Evolutionary conservation across 2,113 vertebrate species (phyloP).

Genomic region (Apus apus): DNA sequence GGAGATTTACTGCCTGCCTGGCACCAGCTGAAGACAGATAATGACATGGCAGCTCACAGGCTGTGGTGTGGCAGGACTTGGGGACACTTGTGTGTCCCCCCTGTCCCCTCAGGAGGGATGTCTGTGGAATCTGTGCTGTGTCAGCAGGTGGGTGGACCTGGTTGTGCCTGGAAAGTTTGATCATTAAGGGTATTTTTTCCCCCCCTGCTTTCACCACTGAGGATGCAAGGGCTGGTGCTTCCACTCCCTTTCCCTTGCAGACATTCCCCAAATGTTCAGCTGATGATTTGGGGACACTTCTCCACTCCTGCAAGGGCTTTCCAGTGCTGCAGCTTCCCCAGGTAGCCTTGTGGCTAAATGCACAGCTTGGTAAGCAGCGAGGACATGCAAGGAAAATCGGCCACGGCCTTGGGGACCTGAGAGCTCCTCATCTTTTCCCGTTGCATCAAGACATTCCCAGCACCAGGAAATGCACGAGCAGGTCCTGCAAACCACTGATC

Average conservation of each 20-base stretch:
- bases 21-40: conserved; percentile 47
- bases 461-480: neutral
- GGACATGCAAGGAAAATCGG: accelerated
- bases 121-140: accelerated
- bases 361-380: neutral
- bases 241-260: neutral
- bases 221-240: neutral
- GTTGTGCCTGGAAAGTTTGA: neutral
- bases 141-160: accelerated
- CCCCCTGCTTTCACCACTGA: accelerated
- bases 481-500: neutral
- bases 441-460: neutral
- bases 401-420: neutral
- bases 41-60: neutral
- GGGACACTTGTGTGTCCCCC: neutral
- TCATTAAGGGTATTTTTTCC: accelerated
- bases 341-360: neutral
- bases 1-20: conserved; percentile 73
- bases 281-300: neutral
- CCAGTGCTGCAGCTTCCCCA: neutral
- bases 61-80: neutral
- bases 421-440: neutral
- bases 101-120: neutral
- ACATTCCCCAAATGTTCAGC: neutral
- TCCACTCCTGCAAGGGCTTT: neutral